Evolutionary conservation across 2,888 invertebrate genomes (phyloP), one percentile per base, ranked within the genome.

Genomic region (Miltochrista miniata): DNA sequence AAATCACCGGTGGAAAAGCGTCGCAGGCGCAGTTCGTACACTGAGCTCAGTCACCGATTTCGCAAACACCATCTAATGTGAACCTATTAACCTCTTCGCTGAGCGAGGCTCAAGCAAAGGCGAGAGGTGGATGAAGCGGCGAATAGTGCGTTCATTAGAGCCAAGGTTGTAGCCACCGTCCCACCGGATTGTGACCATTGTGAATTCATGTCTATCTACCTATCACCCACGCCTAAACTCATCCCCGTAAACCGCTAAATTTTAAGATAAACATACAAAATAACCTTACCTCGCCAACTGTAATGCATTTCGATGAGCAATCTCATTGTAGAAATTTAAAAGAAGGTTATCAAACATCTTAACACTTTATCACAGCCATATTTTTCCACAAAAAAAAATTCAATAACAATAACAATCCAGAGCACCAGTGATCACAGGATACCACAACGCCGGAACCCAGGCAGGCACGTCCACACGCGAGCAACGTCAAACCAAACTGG

Each of bases 51-150:
- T 79, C 76, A 73, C 72, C 72, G 81, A 83, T 90, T 90, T 90
- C 90, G 90, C 89, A 90, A 91, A 85, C 83, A 85, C 78, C 90
- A 85, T 90, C 90, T 91, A 89, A 90, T 89, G 88, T 91, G 91
- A 91, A 90, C 91, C 90, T 91, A 91, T 91, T 91, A 91, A 91
- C 91, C 91, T 91, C 90, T 90, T 83, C 81, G 79, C 59, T 72
- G 80, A 82, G 81, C 80, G 85, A 87, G 87, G 81, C 87, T 86
- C 87, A 82, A 83, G 81, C 88, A 88, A 87, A 90, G 90, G 90
- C 90, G 87, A 90, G 85, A 85, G 87, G 85, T 88, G 89, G 89
- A 86, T 84, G 87, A 85, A 79, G 83, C 85, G 81, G 79, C 80
- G 81, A 82, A 77, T 75, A 81, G 81, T 80, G 83, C 84, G 85